Base-by-base conservation (phyloP, 1,140 invertebrate genomes). In the Phortica variegata region DNA sequence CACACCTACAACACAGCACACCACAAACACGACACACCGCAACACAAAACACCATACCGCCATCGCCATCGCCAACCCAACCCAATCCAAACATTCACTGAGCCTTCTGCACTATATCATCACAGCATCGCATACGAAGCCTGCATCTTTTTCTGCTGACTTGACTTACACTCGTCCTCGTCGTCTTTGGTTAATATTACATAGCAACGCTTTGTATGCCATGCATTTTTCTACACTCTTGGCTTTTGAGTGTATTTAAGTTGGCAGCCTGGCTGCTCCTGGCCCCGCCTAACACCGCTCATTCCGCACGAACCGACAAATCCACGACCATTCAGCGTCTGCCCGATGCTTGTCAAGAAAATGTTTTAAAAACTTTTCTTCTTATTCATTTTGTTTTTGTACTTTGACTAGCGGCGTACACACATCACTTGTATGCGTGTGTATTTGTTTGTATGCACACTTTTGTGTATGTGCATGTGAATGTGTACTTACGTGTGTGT, bases 401-500 rank as follows among this genome's bases (percentile, higher is more conserved):
- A 63, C 63, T 66, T 66, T 66, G 63, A 68, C 63, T 66, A 68
- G 62, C 68, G 63, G 63, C 63, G 68, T 66, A 66, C 66, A 58
- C 54, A 54, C 54, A 47, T 45, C 26, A 37, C 37, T 48, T n/a
- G n/a, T n/a, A 34, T 34, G 13, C 32, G 49, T 10, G 26, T 39
- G 15, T 37, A 16, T 43, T 9, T 26, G 16, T 49, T n/a, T 47
- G 23, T 20, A 12, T 26, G 10, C 23, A 26, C 10, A 26, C 23
- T 26, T 26, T 10, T 47, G 23, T 40, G 9, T 37, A n/a, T 49
- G 16, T 51, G 6, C 15, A 17, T 3, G 44, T 20, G 34, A 34
- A 29, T 45, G 9, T 54, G 8, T 43, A 26, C 12, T 34, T 45
- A 46, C 46, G 20, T 50, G 19, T 52, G 16, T 47, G 10, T 39